phyloP scores from a whole-genome alignment of 2,888 invertebrate genomes.

The Drosophila monieri region DNA sequence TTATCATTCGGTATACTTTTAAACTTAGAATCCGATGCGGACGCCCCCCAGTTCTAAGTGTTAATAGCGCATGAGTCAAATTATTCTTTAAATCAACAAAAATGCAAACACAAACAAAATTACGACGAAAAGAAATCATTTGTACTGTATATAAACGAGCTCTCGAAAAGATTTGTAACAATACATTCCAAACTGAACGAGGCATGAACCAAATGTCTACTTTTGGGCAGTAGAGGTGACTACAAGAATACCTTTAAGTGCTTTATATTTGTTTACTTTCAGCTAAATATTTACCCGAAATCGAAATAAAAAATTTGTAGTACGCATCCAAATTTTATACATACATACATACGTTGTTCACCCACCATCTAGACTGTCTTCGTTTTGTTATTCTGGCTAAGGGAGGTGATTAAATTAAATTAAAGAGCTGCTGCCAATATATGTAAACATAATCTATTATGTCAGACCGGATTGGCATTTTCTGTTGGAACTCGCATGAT shows the following conservation, averaged over 20 bases:
- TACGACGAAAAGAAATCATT: conserved; percentile 54
- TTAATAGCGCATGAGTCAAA: conserved; percentile 73
- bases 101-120: conserved; percentile 48
- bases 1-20: background rate
- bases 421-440: conserved; percentile 60
- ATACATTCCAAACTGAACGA: conserved; percentile 23
- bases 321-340: conserved; percentile 63
- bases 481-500: conserved; percentile 14
- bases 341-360: background rate
- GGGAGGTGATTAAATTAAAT: conserved; percentile 56
- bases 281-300: conserved; percentile 72
- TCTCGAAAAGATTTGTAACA: conserved; percentile 48
- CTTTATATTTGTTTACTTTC: conserved; percentile 75
- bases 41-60: conserved; percentile 57
- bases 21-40: background rate
- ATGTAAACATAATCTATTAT: conserved; percentile 14
- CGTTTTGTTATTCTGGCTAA: conserved; percentile 3
- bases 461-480: conserved; percentile 59
- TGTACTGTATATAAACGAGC: conserved; percentile 55
- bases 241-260: conserved; percentile 74
- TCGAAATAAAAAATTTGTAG: conserved; percentile 71
- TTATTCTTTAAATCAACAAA: conserved; percentile 73
- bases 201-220: conserved; percentile 56
- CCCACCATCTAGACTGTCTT: background rate
- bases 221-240: conserved; percentile 68